Percentiles rank a stretch among this genome's conserved stretches.
phyloP scores from a whole-genome alignment of 2,113 vertebrate genomes.

The Oreotrochilus melanogaster region DNA sequence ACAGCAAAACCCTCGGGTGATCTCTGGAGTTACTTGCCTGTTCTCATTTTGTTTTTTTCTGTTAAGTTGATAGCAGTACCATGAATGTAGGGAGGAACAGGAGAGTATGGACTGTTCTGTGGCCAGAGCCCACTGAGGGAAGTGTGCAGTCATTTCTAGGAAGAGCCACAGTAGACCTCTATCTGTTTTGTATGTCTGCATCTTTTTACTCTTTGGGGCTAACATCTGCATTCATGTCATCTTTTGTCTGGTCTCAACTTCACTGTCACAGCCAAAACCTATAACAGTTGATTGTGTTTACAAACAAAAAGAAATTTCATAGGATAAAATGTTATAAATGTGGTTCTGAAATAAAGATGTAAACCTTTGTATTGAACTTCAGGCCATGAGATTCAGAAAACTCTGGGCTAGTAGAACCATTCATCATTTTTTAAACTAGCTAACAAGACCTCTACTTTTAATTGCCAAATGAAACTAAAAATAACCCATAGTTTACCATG shows the following conservation, averaged over 20 bases:
- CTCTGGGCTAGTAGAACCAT: not conserved
- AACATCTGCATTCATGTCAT: not conserved
- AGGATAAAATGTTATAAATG: not conserved
- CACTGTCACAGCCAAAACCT: not conserved
- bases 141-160: not conserved
- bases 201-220: not conserved
- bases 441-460: not conserved
- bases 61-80: not conserved
- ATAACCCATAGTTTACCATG: not conserved
- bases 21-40: not conserved
- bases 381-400: not conserved
- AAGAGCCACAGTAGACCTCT: not conserved
- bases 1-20: not conserved
- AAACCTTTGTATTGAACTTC: not conserved
- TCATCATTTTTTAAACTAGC: not conserved
- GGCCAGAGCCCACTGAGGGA: not conserved
- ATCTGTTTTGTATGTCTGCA: not conserved
- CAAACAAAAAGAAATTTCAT: not conserved
- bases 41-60: not conserved
- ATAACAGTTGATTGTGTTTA: conserved; percentile 39
- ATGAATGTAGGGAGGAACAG: not conserved
- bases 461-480: not conserved
- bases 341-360: conserved; percentile 22
- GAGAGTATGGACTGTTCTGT: not conserved
- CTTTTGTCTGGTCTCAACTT: not conserved